Evolutionary conservation across 2,113 vertebrate genomes (phyloP).

Genomic region (Xenopus laevis): DNA sequence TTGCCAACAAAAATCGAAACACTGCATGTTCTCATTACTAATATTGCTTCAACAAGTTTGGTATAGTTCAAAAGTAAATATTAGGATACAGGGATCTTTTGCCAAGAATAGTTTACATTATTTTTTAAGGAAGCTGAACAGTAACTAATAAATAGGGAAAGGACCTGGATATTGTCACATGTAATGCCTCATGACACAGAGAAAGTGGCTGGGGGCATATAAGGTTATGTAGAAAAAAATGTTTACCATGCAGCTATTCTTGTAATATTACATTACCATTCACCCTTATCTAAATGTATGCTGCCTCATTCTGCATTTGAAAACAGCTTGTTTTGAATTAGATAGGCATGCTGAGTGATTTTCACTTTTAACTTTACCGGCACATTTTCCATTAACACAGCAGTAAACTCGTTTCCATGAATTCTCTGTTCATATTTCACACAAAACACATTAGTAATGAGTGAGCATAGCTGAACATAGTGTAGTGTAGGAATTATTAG

Average conservation of each 20-base stretch:
- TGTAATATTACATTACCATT: background rate
- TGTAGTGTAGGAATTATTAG: too few relatives aligned
- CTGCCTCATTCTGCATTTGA: background rate
- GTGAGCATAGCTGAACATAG: too few relatives aligned
- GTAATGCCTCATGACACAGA: background rate
- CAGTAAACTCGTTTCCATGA: background rate
- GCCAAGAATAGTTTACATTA: too few relatives aligned
- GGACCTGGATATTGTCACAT: background rate
- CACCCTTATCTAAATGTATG: background rate
- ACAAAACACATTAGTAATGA: too few relatives aligned
- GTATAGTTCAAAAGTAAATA: too few relatives aligned
- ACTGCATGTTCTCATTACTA: too few relatives aligned
- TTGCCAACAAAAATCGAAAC: too few relatives aligned
- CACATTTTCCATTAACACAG: background rate
- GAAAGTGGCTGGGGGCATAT: background rate
- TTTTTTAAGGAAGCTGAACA: background rate
- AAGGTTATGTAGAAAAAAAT: slow-evolving; percentile 3
- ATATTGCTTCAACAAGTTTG: too few relatives aligned
- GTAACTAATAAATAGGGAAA: background rate
- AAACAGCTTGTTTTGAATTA: background rate
- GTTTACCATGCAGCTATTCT: background rate
- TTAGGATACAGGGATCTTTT: too few relatives aligned
- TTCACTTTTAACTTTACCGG: background rate
- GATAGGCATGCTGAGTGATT: background rate
- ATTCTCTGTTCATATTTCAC: too few relatives aligned